Evolutionary conservation across 2,888 invertebrate genomes (phyloP), one percentile per base, ranked within the genome.

Genomic region (Unio delphinus): DNA sequence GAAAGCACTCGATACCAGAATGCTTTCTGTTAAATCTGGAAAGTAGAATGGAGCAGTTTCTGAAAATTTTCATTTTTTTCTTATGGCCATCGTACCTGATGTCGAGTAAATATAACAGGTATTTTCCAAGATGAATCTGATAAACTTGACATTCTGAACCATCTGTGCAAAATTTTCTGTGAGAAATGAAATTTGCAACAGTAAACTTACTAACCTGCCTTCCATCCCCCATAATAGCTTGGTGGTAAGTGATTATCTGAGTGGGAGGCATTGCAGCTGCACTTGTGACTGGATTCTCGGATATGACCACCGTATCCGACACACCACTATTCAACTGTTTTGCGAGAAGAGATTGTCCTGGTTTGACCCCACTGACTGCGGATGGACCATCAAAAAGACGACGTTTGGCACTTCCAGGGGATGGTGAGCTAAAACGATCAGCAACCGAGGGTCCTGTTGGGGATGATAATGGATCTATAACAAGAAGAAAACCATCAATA

Each of bases 361-460:
- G 64, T 45, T 63, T 60, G 30, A 64, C 17, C 18, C 54, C 23
- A 1, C 64, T 28, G 4, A 67, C 26, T 7, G 57, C 57, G 1
- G 56, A 11, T 1, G 61, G 75, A 34, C 68, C 73, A 56, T 72
- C 79, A 77, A 90, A 90, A 45, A 91, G 82, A 28, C 89, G 86
- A 34, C 90, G 83, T 74, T 90, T 89, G 58, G 90, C 90, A 70
- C 80, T 86, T 18, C 89, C 87, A 34, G 88, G 86, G 6, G 86
- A 83, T 0, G 89, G 89, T 5, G 89, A 80, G 85, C 82, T 85
- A 73, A 89, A 89, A 23, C 87, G 75, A 71, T 88, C 88, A 6
- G 85, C 80, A 15, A 86, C 86, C 7, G 87, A 84, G 0, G 85
- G 84, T 7, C 80, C 85, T 1, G 85, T 82, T 1, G 88, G 88